phyloP scores from a whole-genome alignment of 2,797 vertebrate species.

The Liparis tanakae region DNA sequence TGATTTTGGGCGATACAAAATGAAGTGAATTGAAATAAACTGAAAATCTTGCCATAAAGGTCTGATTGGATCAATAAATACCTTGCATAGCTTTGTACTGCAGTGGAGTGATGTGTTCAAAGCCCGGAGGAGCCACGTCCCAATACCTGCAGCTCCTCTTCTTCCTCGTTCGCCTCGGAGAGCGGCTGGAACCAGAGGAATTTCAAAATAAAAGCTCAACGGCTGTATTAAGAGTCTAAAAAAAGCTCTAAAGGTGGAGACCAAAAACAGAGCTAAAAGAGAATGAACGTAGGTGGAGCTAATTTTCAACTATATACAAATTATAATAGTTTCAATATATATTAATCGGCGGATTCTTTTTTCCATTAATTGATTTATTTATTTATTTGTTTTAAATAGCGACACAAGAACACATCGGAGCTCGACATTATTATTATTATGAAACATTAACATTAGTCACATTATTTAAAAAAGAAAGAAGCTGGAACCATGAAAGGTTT shows the following conservation, averaged over 20 bases:
- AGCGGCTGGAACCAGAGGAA: slow-evolving; percentile 65
- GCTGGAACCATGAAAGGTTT: too few relatives aligned
- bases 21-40: too few relatives aligned
- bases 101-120: slow-evolving; percentile 83
- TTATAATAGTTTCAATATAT: too few relatives aligned
- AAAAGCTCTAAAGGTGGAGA: neutral
- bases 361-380: too few relatives aligned
- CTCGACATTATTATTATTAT: too few relatives aligned
- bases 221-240: neutral
- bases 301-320: too few relatives aligned
- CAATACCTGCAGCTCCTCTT: slow-evolving; percentile 82
- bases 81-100: slow-evolving; percentile 87
- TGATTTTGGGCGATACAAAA: too few relatives aligned
- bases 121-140: slow-evolving; percentile 82
- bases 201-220: neutral
- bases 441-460: too few relatives aligned
- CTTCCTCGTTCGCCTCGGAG: slow-evolving; percentile 78
- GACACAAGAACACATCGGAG: too few relatives aligned
- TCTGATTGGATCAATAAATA: slow-evolving; percentile 33
- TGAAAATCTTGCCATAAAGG: neutral
- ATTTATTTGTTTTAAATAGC: too few relatives aligned
- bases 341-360: too few relatives aligned
- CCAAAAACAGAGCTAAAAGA: neutral
- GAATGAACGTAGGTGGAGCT: neutral
- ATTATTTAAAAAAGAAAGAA: too few relatives aligned